Base-by-base conservation (phyloP, 2,113 vertebrate genomes). In the Nothocercus nigrocapillus region DNA sequence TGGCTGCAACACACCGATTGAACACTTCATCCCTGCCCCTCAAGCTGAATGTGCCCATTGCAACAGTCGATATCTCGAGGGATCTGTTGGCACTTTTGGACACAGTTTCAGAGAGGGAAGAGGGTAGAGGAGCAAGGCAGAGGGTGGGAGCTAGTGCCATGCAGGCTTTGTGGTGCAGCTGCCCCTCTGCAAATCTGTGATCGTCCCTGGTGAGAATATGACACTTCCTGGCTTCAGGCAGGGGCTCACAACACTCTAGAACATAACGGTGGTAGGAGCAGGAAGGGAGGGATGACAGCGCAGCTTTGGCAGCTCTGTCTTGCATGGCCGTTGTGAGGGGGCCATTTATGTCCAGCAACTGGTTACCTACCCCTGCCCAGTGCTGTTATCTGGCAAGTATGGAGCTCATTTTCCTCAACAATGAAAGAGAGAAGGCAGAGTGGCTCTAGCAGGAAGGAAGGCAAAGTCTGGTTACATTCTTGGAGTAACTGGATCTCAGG, bases 131-230 rank as follows among this genome's bases (percentile, higher is more conserved):
- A 59, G 36, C 45, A 66, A 95, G 77, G 74, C 0, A 0, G 54
- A 69, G 11, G 28, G 63, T 69, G 61, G 90, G 68, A 88, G 90
- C 80, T 94, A 80, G 56, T 86, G 69, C 78, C 92, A 21, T 2
- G 73, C 88, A 96, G 91, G 87, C 7, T 56, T 56, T 30, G 28
- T 9, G 9, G 64, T 3, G 69, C 82, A 83, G 90, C 28, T 17
- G 90, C 82, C 90, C 45, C 88, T 88, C 91, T 94, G 92, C 96
- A 92, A 76, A n/a, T 91, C 88, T 58, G 49, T 45, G 68, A 84
- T 40, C 36, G 49, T 94, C 68, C 73, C 66, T 36, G 80, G 73
- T 0, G 0, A 91, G 81, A 82, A 89, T 87, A 72, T 90, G 92
- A 93, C 77, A n/a, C 25, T 7, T 28, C 53, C 13, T 27, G 27